A percentile compares a stretch with the other conserved stretches of the same genome.
These are phyloP conservation scores for Himantopus leucocephalus DNA, from an alignment of 2,113 vertebrate species.

Conservation along the genomic window DNA sequence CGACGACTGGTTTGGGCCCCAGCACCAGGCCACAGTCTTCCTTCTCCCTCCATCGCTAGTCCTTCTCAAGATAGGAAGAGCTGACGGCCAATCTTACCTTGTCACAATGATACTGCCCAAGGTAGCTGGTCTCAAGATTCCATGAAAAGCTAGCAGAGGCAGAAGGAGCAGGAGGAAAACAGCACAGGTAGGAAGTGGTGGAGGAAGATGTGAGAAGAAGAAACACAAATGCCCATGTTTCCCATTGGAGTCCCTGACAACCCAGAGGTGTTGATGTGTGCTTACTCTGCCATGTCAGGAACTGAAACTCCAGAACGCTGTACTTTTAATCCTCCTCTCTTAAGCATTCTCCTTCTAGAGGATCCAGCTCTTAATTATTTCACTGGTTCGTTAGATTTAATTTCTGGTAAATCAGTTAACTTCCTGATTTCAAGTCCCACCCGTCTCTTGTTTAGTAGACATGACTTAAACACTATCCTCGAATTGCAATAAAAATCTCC, in stretches of 20 bases:
- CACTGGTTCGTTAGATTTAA: not conserved
- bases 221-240: accelerated
- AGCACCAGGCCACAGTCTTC: not conserved
- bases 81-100: not conserved
- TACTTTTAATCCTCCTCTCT: not conserved
- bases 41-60: not conserved
- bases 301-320: not conserved
- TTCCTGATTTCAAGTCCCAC: not conserved
- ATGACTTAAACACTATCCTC: not conserved
- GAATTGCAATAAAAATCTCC: not conserved
- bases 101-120: not conserved
- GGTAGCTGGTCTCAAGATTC: not conserved
- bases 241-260: not conserved
- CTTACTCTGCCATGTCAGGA: not conserved
- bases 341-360: not conserved
- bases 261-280: not conserved
- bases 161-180: not conserved
- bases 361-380: not conserved
- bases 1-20: accelerated
- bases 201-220: not conserved
- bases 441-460: not conserved
- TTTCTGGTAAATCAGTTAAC: not conserved
- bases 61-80: not conserved
- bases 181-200: not conserved
- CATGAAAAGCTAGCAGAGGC: not conserved